Percentiles rank a stretch among this genome's conserved stretches.
Evolutionary conservation across 2,797 vertebrate species (phyloP).

Genomic region (Notolabrus celidotus): DNA sequence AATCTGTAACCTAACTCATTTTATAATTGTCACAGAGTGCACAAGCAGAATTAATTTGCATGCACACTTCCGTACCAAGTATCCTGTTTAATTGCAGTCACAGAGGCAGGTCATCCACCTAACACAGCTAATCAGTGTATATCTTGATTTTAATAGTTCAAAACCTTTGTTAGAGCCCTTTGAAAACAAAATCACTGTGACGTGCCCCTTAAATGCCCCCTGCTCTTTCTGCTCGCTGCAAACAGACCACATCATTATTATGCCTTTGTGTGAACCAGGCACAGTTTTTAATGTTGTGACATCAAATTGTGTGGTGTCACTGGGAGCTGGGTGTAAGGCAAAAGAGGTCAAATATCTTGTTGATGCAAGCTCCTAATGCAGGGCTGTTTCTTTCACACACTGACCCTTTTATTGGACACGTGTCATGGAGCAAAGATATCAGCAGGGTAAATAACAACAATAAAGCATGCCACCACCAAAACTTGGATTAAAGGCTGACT

Average conservation of each 20-base stretch:
- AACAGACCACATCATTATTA: conserved; percentile 38
- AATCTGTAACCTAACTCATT: not conserved
- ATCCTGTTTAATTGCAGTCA: conserved; percentile 30
- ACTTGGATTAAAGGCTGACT: too few species aligned
- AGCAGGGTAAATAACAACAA: conserved; percentile 6
- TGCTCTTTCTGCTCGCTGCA: conserved; percentile 16
- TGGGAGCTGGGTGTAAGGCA: conserved; percentile 10
- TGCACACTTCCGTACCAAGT: conserved; percentile 10
- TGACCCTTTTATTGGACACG: not conserved
- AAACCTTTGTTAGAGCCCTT: conserved; percentile 41
- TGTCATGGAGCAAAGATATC: not conserved
- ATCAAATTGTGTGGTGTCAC: conserved; percentile 16
- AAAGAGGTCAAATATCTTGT: conserved; percentile 23
- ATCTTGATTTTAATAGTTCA: conserved; percentile 46
- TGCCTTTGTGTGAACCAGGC: conserved; percentile 34
- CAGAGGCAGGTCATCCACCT: conserved; percentile 8
- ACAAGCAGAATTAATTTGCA: conserved; percentile 7
- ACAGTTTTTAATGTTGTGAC: conserved; percentile 33
- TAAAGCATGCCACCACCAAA: too few species aligned
- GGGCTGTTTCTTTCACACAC: conserved; percentile 4
- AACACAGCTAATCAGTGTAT: conserved; percentile 27
- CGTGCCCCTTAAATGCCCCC: conserved; percentile 6
- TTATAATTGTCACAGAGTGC: not conserved
- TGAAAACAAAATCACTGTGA: conserved; percentile 35
- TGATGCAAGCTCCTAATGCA: conserved; percentile 25